Evolutionary conservation across 2,797 vertebrate species (phyloP).

Genomic region (Mastacembelus armatus): DNA sequence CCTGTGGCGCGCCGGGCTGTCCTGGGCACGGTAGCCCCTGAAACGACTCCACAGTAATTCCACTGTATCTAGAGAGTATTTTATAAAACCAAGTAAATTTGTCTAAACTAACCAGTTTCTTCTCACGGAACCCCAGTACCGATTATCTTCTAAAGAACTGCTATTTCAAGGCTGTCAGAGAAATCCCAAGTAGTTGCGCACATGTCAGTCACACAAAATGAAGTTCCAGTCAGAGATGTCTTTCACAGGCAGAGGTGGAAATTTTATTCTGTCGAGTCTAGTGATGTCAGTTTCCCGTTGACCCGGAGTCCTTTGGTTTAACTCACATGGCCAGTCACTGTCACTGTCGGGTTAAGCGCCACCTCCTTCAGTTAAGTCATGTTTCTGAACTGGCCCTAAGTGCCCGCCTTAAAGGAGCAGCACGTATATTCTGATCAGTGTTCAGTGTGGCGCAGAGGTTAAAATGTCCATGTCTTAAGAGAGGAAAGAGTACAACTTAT

Average conservation of each 20-base stretch:
- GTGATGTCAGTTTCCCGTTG: slow-evolving; percentile 44
- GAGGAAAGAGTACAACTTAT: no score
- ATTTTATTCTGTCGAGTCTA: slow-evolving; percentile 3
- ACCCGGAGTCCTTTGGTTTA: slow-evolving; percentile 24
- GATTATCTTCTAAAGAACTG: background rate
- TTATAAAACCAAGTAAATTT: background rate
- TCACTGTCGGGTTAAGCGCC: slow-evolving; percentile 65
- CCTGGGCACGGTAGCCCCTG: slow-evolving; percentile 7
- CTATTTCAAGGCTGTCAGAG: background rate
- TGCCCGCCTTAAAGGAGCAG: slow-evolving; percentile 78
- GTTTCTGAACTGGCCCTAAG: slow-evolving; percentile 57
- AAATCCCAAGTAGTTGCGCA: slow-evolving; percentile 11
- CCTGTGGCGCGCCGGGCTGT: slow-evolving; percentile 30
- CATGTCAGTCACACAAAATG: no score
- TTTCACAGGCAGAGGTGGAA: no score
- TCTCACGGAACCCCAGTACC: background rate
- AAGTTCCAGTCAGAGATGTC: slow-evolving; percentile 1
- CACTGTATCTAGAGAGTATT: background rate
- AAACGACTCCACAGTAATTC: background rate
- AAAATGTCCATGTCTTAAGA: background rate
- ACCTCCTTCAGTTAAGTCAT: slow-evolving; percentile 52
- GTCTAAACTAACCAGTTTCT: background rate
- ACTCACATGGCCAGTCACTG: slow-evolving; percentile 61
- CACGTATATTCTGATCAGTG: slow-evolving; percentile 4
- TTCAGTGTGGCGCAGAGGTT: background rate